Base-by-base conservation (phyloP, 2,797 vertebrate species). In the Parotocinclus haroldoi region DNA sequence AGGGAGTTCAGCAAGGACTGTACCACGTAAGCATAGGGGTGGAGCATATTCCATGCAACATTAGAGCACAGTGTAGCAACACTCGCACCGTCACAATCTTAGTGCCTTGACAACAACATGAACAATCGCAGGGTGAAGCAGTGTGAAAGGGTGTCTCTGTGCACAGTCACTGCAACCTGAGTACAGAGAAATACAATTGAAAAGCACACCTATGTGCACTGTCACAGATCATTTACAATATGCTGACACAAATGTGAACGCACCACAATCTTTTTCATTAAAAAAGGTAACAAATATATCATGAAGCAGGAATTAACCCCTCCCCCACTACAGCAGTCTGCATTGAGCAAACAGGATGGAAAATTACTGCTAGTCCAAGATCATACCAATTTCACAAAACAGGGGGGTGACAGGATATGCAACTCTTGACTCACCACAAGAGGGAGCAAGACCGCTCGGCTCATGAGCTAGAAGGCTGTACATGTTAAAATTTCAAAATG, bases 341-440 rank as follows among this genome's bases (percentile, higher is more conserved):
- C 65, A 58, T 63, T 56, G 68, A 76, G 68, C 66, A 70, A 73
- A 81, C 83, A 77, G 79, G 81, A 76, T 86, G 85, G 86, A 88
- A 89, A 89, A 79, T 78, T 84, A 86, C 88, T 85, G 83, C 79
- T 67, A 68, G 72, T 71, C 72, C 72, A 7, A 69, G 89, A 81
- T 75, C 75, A 61, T 86, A 89, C 89, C 89, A 91, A 83, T 87
- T 55, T 52, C 74, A 75, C 60, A 78, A 50, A 67, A 49, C 75
- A 80, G 76, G 59, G 81, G 73, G 76, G 65, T 56, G 13, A 27
- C 46, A 58, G 8, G 9, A 54, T 71, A 55, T 60, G 68, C 54
- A n/a, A n/a, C 70, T 71, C 19, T 27, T 39, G 45, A 67, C 10
- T 53, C 46, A 71, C 75, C 78, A 77, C 72, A 58, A 79, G 75